A percentile compares a stretch with the other conserved stretches of the same genome.
phyloP scores from a whole-genome alignment of 2,113 vertebrate genomes.

The Alouatta palliata region DNA sequence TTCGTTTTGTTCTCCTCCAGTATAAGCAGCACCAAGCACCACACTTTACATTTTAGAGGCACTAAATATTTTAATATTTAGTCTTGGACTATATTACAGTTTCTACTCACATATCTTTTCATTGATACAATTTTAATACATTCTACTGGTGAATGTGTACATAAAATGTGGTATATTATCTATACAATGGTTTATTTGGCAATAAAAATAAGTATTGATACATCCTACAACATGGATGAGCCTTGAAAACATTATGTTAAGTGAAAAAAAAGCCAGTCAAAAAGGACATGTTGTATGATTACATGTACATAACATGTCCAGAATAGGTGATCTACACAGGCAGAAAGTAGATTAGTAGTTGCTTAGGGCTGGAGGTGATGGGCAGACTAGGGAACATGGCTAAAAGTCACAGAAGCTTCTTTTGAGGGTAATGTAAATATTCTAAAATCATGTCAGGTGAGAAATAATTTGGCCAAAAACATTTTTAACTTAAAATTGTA shows the following conservation, averaged over 20 bases:
- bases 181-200: not conserved
- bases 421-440: not conserved
- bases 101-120: slow-evolving; percentile 18
- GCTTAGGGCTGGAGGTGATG: not conserved
- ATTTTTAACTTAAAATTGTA: no score
- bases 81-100: not conserved
- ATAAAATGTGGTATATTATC: not conserved
- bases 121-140: not conserved
- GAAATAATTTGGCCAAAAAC: no score
- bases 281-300: not conserved
- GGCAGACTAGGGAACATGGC: not conserved
- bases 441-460: not conserved
- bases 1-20: not conserved
- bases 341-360: not conserved
- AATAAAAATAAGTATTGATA: not conserved
- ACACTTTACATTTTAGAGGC: not conserved
- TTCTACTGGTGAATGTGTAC: not conserved
- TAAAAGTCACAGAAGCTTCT: not conserved
- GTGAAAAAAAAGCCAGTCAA: not conserved
- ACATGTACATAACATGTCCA: not conserved
- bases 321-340: not conserved
- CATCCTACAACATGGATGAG: not conserved
- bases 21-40: not conserved
- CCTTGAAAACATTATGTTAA: not conserved
- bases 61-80: not conserved